phyloP scores from a whole-genome alignment of 2,888 invertebrate genomes.

The Neoitamus cyanurus region DNA sequence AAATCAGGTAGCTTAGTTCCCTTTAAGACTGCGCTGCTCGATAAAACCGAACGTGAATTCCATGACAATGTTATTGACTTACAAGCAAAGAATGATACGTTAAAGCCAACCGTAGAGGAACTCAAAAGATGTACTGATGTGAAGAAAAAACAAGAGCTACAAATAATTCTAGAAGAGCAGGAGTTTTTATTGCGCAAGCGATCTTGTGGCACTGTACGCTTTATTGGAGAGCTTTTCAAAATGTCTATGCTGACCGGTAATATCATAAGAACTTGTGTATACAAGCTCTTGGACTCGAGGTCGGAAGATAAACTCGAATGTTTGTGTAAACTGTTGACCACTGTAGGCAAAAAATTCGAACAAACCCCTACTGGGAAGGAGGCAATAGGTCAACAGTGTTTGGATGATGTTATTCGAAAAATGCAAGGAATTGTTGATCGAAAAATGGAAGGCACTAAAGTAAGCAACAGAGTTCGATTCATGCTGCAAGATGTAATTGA shows the following conservation, averaged over 20 bases:
- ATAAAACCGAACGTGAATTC: conserved; percentile 90
- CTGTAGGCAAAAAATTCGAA: conserved; percentile 85
- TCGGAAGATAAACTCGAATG: conserved; percentile 91
- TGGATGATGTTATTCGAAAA: conserved; percentile 72
- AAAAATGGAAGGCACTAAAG: conserved; percentile 63
- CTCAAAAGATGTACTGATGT: conserved; percentile 59
- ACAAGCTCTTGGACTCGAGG: conserved; percentile 74
- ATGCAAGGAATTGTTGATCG: conserved; percentile 79
- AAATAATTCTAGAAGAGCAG: conserved; percentile 74
- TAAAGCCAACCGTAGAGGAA: conserved; percentile 58
- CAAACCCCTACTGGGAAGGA: conserved; percentile 60
- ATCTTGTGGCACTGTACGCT: conserved; percentile 87
- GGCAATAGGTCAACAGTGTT: conserved; percentile 56
- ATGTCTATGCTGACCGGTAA: conserved; percentile 83
- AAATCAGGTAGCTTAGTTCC: conserved; percentile 63
- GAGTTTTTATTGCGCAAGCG: conserved; percentile 79
- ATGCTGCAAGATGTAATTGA: conserved; percentile 91
- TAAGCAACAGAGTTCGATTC: conserved; percentile 64
- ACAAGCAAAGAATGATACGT: conserved; percentile 58
- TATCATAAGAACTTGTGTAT: conserved; percentile 87
- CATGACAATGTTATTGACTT: conserved; percentile 81
- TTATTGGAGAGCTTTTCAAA: conserved; percentile 86
- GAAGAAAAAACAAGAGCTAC: conserved; percentile 77
- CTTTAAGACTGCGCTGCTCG: conserved; percentile 68
- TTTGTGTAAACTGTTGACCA: conserved; percentile 87